A percentile compares a stretch with the other conserved stretches of the same genome.
These are phyloP conservation scores for Macroglossus sobrinus DNA, from an alignment of 2,113 vertebrate genomes.

Conservation along the genomic window DNA sequence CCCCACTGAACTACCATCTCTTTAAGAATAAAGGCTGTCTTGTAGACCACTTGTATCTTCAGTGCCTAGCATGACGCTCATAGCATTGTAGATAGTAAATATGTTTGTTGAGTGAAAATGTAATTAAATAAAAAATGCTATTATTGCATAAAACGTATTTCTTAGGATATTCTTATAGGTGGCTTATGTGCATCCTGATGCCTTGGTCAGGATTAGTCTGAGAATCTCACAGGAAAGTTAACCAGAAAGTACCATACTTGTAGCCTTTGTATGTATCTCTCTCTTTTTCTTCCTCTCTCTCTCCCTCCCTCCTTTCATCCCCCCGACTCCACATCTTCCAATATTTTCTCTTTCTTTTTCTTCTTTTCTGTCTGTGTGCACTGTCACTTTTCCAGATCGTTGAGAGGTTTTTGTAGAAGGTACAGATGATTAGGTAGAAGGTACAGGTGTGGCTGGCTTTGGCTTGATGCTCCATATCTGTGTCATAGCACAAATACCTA, in stretches of 20 bases:
- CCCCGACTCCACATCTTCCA: accelerated
- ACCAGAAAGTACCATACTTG: not conserved
- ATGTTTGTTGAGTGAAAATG: not conserved
- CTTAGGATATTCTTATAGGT: not conserved
- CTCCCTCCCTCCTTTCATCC: not conserved
- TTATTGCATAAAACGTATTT: not conserved
- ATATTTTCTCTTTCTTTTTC: not conserved
- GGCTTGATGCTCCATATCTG: not conserved
- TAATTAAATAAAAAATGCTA: not conserved
- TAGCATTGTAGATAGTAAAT: not conserved
- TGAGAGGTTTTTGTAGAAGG: not conserved
- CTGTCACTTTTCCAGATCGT: not conserved
- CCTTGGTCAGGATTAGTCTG: not conserved
- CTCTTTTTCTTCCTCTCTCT: too few relatives aligned
- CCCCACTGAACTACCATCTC: not conserved
- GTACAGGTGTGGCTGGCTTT: not conserved
- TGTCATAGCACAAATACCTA: not conserved
- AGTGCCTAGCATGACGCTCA: not conserved
- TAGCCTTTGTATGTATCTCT: not conserved
- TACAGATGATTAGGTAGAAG: not conserved
- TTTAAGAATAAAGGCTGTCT: not conserved
- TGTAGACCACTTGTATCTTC: not conserved
- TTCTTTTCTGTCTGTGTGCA: not conserved
- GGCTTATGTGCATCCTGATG: not conserved
- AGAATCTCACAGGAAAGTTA: not conserved